Evolutionary conservation across 2,113 vertebrate genomes (phyloP).

Genomic region (Oreochromis tanganicae): DNA sequence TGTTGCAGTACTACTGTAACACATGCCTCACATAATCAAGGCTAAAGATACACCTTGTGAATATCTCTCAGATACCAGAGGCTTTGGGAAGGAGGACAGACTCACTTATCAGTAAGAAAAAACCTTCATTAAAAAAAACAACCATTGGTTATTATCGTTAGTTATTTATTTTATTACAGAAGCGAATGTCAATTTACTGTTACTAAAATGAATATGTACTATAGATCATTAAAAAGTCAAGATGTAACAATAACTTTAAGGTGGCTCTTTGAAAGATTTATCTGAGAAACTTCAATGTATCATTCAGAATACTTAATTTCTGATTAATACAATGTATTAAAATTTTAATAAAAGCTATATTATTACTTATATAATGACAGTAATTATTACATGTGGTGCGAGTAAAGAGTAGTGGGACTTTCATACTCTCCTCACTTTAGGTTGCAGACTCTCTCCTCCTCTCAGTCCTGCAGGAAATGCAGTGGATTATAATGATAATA

Average conservation of each 20-base stretch:
- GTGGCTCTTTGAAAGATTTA: background rate
- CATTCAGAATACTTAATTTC: background rate
- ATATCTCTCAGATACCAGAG: background rate
- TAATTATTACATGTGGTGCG: background rate
- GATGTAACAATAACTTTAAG: background rate
- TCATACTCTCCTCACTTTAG: background rate
- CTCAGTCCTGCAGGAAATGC: no score
- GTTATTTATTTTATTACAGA: background rate
- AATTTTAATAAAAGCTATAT: background rate
- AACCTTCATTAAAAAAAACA: background rate
- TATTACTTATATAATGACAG: background rate
- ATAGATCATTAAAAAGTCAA: background rate
- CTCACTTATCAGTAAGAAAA: background rate
- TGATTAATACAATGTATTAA: background rate
- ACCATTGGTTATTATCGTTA: background rate
- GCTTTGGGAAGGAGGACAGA: background rate
- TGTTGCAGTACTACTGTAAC: fast-evolving
- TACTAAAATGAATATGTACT: background rate
- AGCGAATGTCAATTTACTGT: background rate
- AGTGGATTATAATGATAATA: background rate
- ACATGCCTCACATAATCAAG: background rate
- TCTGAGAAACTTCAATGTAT: background rate
- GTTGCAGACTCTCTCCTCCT: no score
- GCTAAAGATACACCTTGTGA: background rate
- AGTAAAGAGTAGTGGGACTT: background rate